Base-by-base conservation (phyloP, 2,113 vertebrate genomes). In the Zootoca vivipara region DNA sequence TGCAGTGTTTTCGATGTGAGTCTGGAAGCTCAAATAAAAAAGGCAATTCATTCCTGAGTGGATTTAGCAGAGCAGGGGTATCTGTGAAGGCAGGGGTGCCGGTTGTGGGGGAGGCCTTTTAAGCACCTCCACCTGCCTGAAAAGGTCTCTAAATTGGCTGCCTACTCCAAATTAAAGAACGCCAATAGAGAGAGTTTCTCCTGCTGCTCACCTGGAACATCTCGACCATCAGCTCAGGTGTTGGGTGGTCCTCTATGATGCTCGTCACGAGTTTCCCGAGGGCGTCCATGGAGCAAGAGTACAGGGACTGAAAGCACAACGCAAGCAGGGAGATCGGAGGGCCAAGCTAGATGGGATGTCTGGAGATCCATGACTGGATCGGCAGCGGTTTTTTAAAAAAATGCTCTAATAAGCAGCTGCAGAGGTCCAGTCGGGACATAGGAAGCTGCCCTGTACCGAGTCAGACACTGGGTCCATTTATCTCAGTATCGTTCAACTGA, bases 201-300 rank as follows among this genome's bases (percentile, higher is more conserved):
- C 10, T 2, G 18, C 38, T 18, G 24, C 87, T 89, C 77, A 89
- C 88, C 38, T 85, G 83, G 75, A 89, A 89, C 52, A 89, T 64
- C 52, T 89, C 83, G 5, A 74, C 52, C 15, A 89, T 46, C 69
- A 85, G 56, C 20, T 85, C 77, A 15, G 77, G 5, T 0, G 77
- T 81, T 15, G 88, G 77, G 38, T 81, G 7, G 46, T 80, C 88
- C 24, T 89, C 82, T n/a, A 85, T 20, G 28, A 80, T n/a, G 30
- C 28, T 80, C 35, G 35, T 80, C 33, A 78, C 35, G 46, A 89
- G 82, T 46, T 85, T 18, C 5, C 75, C 77, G 6, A 89, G 69
- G 77, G 77, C 88, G 16, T 85, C 52, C 67, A 85, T 33, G 22
- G 87, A 85, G 8, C 38, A 58, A 12, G 13, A 12, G 2, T 85